Conservation (phyloP, 37 sponge, comb jelly and placozoan species). For the Aphrocallistes beatrix region DNA sequence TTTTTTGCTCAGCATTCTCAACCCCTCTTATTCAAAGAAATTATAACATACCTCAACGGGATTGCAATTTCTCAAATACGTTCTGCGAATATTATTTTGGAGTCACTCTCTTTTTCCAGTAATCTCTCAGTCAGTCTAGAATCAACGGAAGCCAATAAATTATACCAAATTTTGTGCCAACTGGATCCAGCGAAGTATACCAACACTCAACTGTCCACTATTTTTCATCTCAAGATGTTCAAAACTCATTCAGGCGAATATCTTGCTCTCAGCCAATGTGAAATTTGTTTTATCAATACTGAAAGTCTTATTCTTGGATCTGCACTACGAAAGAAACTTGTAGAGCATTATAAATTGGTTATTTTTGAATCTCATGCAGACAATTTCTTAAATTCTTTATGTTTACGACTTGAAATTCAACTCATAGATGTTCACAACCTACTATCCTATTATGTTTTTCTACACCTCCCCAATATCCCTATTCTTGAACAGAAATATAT, state of each 20-base stretch:
- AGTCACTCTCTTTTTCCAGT: background rate
- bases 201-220: background rate
- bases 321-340: background rate
- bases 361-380: background rate
- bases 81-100: background rate
- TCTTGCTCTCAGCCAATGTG: background rate
- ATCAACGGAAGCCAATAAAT: background rate
- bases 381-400: background rate
- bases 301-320: background rate
- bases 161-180: background rate
- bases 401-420: background rate
- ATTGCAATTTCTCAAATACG: background rate
- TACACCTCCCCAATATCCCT: background rate
- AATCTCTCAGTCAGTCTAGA: background rate
- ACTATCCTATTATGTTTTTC: background rate
- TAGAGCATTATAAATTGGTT: background rate
- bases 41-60: background rate
- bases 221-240: background rate
- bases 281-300: background rate
- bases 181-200: background rate
- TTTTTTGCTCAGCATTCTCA: background rate
- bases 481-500: background rate
- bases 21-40: background rate
- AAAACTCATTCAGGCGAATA: background rate
- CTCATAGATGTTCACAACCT: background rate